These are phyloP conservation scores for Palythoa caribaeorum DNA, from an alignment of 92 coral and sea anemone species.

Conservation along the genomic window DNA sequence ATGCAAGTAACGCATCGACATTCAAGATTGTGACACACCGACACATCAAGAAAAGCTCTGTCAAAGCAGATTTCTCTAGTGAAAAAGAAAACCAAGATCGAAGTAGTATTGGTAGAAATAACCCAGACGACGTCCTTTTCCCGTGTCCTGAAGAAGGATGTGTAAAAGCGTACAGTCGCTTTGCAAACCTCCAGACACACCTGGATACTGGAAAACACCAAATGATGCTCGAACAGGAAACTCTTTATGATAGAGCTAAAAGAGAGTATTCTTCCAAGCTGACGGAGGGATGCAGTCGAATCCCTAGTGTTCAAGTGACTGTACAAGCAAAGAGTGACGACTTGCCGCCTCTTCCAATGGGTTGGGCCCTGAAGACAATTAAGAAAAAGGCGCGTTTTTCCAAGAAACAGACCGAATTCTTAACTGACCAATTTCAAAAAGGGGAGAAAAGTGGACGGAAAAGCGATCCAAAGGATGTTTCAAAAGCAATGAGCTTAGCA, in stretches of 20 bases:
- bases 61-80: conserved; percentile 30
- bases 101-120: not conserved
- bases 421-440: conserved; percentile 53
- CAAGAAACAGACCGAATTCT: conserved; percentile 42
- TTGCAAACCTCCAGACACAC: conserved; percentile 43
- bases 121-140: conserved; percentile 34
- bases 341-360: conserved; percentile 13
- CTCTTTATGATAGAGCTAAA: conserved; percentile 42
- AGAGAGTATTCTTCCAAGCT: conserved; percentile 28
- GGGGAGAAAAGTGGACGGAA: conserved; percentile 49
- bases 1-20: conserved; percentile 19
- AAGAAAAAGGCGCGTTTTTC: conserved; percentile 53
- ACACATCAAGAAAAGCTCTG: conserved; percentile 53
- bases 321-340: not conserved
- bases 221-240: conserved; percentile 31
- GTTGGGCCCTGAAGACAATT: conserved; percentile 43
- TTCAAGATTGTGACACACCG: conserved; percentile 42
- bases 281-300: conserved; percentile 35
- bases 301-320: conserved; percentile 2
- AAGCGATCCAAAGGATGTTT: conserved; percentile 53
- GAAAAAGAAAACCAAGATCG: conserved; percentile 1
- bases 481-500: conserved; percentile 50
- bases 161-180: conserved; percentile 37
- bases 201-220: conserved; percentile 52
- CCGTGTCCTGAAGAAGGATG: conserved; percentile 46